These are phyloP conservation scores for Crocodylus rhombifer DNA, from an alignment of 2,797 vertebrate genomes.

Conservation along the genomic window DNA sequence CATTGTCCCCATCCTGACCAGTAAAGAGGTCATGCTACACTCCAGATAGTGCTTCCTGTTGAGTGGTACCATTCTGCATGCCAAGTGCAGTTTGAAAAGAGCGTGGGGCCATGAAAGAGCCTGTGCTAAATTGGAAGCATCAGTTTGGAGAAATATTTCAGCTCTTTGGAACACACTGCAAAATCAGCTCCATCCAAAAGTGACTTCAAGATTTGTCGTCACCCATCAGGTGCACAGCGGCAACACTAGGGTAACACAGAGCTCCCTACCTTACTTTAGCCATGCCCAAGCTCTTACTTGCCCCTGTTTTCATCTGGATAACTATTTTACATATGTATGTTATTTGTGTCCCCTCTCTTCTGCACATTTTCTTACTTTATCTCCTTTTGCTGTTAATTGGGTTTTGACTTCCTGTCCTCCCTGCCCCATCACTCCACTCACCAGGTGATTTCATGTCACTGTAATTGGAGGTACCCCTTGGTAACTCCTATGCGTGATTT, in stretches of 20 bases:
- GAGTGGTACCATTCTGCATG: not conserved
- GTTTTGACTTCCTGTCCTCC: not conserved
- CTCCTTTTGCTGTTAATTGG: not conserved
- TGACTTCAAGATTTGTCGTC: not conserved
- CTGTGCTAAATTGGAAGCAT: not conserved
- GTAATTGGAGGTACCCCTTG: not conserved
- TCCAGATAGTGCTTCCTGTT: not conserved
- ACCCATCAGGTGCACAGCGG: not conserved
- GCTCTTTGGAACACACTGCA: not conserved
- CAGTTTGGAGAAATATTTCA: not conserved
- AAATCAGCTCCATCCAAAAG: not conserved
- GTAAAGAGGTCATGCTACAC: not conserved
- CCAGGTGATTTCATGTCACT: not conserved
- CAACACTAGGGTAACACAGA: not conserved
- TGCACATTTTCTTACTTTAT: not conserved
- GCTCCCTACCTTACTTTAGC: not conserved
- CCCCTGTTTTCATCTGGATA: no score
- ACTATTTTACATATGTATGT: not conserved
- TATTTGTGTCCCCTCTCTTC: not conserved
- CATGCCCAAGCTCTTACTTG: no score
- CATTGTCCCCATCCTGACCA: not conserved
- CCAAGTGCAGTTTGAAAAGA: not conserved
- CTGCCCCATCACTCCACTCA: not conserved
- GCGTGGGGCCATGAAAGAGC: not conserved
- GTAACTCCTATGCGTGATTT: not conserved